Evolutionary conservation across 2,113 vertebrate species (phyloP), one percentile per base, ranked within the genome.

Genomic region (Crocuta crocuta): DNA sequence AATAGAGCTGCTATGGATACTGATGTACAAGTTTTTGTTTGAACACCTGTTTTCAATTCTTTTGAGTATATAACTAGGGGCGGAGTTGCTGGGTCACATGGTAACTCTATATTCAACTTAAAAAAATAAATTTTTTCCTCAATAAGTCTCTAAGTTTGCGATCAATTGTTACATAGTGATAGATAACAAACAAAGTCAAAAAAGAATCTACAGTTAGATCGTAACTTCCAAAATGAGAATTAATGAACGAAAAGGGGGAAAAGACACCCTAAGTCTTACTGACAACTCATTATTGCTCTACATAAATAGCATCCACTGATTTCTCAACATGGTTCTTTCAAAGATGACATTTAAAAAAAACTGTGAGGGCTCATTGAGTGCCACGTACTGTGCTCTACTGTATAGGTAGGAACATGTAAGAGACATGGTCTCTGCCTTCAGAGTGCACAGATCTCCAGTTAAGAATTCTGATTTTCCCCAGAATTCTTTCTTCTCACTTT

Each of bases 181-280:
- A 95, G 70, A 55, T 43, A 94, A 83, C 24, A 81, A 94, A 83
- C 24, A 81, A 89, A 84, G 33, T 89, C 58, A 71, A 84, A 95
- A 93, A 78, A 89, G 17, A 65, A 91, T 53, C 78, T 76, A 23
- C 8, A 63, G 31, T 24, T 26, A 85, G 24, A 43, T 24, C 92
- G 43, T 71, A 93, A 85, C 43, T 73, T 91, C 26, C 61, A 89
- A 61, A 61, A 55, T 78, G 55, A 74, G 21, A 31, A 71, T n/a
- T 76, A 78, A 61, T 39, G 55, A 96, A n/a, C 31, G 39, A 86
- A 50, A 50, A 4, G 58, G 26, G n/a, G 19, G 3, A 7, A 73
- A 93, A 55, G 78, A 71, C 33, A 28, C 16, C 23, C 3, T 39
- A 48, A 31, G n/a, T 84, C 76, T 92, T 50, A 78, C 9, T 61